These are phyloP conservation scores for Armadillidium nasatum DNA, from an alignment of 1,140 invertebrate species.

Conservation along the genomic window DNA sequence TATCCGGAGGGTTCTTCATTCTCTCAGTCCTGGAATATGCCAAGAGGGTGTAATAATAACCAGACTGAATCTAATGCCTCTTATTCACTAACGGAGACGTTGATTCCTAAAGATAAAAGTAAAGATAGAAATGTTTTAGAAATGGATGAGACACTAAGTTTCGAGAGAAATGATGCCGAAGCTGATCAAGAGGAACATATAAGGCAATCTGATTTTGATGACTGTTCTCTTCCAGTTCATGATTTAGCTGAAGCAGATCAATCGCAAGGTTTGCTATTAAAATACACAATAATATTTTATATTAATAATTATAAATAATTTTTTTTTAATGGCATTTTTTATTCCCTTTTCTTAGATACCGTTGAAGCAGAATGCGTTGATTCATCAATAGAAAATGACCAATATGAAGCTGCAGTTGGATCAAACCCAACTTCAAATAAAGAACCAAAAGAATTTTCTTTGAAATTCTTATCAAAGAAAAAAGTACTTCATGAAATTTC, in stretches of 20 bases:
- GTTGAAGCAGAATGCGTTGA: background rate
- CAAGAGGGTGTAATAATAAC: background rate
- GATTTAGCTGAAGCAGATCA: slow-evolving; percentile 36
- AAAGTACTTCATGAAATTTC: background rate
- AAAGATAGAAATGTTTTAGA: background rate
- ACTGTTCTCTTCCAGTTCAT: slow-evolving; percentile 30
- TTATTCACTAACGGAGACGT: too few relatives aligned
- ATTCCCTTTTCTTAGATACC: background rate
- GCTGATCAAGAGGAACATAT: slow-evolving; percentile 32
- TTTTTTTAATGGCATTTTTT: background rate
- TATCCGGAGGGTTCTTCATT: background rate
- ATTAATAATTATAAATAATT: too few relatives aligned
- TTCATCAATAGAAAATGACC: slow-evolving; percentile 4
- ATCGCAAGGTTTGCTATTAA: slow-evolving; percentile 27
- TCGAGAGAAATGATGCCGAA: slow-evolving; percentile 6
- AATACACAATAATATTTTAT: too few relatives aligned
- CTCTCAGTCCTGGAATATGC: background rate
- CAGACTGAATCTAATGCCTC: too few relatives aligned
- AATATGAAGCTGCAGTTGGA: background rate
- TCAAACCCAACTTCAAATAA: background rate
- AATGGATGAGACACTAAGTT: background rate
- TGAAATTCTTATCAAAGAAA: background rate
- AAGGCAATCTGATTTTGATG: slow-evolving; percentile 26
- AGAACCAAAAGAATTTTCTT: background rate
- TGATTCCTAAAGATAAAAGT: background rate